Conservation (phyloP, 2,888 invertebrate species). For the Heliconius cydno region DNA sequence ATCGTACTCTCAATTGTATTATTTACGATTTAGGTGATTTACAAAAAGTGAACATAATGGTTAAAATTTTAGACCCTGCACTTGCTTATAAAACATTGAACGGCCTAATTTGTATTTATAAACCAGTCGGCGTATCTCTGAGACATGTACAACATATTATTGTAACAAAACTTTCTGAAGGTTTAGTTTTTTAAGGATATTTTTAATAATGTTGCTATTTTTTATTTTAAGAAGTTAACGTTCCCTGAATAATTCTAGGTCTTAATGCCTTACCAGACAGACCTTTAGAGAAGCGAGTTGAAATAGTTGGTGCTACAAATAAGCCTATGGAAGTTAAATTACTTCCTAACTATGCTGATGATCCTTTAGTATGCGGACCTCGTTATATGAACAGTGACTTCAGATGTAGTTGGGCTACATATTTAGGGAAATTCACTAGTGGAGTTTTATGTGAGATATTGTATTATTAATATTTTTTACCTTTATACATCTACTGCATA, state of each 20-base stretch:
- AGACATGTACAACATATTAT: conserved; percentile 83
- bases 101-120: conserved; percentile 91
- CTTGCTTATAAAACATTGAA: conserved; percentile 86
- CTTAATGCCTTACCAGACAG: conserved; percentile 87
- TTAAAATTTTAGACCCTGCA: conserved; percentile 76
- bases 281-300: conserved; percentile 82
- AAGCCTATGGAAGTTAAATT: conserved; percentile 83
- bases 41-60: conserved; percentile 57
- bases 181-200: conserved; percentile 70
- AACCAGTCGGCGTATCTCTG: conserved; percentile 86
- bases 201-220: neutral
- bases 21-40: neutral
- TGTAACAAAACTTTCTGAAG: conserved; percentile 86
- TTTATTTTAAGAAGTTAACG: neutral
- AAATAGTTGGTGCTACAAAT: conserved; percentile 86
- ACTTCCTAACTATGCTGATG: conserved; percentile 88
- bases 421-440: conserved; percentile 86
- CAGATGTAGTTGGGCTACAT: conserved; percentile 83
- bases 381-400: conserved; percentile 88
- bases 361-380: conserved; percentile 89
- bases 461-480: neutral
- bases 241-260: conserved; percentile 76
- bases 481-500: no score
- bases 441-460: conserved; percentile 87
- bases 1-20: neutral